Evolutionary conservation across 2,113 vertebrate species (phyloP).

Genomic region (Micromys minutus): DNA sequence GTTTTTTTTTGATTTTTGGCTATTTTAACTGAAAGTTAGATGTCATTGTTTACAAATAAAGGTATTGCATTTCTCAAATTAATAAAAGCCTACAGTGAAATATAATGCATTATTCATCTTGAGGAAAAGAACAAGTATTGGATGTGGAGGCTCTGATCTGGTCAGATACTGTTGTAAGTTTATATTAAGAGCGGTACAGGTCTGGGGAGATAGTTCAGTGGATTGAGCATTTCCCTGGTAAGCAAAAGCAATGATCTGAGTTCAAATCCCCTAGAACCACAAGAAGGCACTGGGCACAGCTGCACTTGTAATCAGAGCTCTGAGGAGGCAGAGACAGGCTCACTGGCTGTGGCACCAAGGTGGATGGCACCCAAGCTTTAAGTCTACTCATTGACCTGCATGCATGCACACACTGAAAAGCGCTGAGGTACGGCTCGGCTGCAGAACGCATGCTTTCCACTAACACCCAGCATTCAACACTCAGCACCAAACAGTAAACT

Average conservation of each 20-base stretch:
- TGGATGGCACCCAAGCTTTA: neutral
- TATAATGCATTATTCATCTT: neutral
- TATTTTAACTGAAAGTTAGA: neutral
- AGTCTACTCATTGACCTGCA: neutral
- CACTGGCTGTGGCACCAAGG: neutral
- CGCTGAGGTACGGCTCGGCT: neutral
- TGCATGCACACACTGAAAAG: neutral
- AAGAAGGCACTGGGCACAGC: neutral
- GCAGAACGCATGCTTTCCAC: neutral
- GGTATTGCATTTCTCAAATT: neutral
- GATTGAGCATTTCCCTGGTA: neutral
- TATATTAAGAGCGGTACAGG: neutral
- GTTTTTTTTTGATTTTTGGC: neutral
- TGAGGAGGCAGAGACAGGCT: neutral
- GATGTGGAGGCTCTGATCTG: neutral
- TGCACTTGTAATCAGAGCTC: neutral
- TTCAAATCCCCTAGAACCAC: neutral
- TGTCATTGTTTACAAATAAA: neutral
- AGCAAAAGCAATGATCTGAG: neutral
- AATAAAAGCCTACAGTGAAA: neutral
- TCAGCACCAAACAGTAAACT: neutral
- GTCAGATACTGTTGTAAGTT: neutral
- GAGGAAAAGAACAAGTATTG: neutral
- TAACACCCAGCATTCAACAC: neutral
- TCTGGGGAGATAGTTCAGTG: neutral